Percentiles rank a stretch among this genome's conserved stretches.
Conservation (phyloP, 2,888 invertebrate species). For the Odontocolon sp. region DNA sequence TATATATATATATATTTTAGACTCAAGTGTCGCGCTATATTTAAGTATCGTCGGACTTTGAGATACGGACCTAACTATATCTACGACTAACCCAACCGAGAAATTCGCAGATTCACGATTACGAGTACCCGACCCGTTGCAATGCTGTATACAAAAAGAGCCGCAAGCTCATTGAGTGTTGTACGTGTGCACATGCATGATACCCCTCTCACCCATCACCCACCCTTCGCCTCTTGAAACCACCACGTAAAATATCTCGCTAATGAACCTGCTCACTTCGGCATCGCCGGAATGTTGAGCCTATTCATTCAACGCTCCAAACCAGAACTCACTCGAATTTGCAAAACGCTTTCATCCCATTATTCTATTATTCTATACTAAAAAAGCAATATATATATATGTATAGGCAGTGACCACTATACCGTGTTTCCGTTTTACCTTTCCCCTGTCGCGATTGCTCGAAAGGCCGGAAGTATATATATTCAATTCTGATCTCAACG, state of each 20-base stretch:
- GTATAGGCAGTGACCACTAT: constrained; percentile 17
- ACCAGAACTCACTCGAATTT: not conserved
- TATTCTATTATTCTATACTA: not conserved
- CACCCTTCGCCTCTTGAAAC: not conserved
- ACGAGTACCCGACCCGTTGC: not conserved
- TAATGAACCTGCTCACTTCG: constrained; percentile 7
- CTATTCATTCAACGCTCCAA: not conserved
- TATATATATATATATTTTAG: too few relatives aligned
- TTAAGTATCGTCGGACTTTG: constrained; percentile 6
- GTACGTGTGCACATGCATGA: not conserved
- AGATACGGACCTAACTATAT: not conserved
- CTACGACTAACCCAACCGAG: not conserved
- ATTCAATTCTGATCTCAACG: constrained; percentile 23
- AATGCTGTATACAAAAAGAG: not conserved
- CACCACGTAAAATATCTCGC: not conserved
- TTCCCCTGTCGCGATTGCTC: not conserved
- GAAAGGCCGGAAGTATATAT: constrained; percentile 34
- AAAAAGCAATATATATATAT: not conserved
- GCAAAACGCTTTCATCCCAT: not conserved
- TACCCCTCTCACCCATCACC: too few relatives aligned
- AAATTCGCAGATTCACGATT: not conserved
- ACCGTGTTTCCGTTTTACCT: constrained; percentile 46
- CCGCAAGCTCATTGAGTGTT: not conserved
- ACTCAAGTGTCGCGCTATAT: too few relatives aligned
- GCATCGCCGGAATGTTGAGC: not conserved